Conservation (phyloP, 2,113 vertebrate species). For the Isichthys henryi region DNA sequence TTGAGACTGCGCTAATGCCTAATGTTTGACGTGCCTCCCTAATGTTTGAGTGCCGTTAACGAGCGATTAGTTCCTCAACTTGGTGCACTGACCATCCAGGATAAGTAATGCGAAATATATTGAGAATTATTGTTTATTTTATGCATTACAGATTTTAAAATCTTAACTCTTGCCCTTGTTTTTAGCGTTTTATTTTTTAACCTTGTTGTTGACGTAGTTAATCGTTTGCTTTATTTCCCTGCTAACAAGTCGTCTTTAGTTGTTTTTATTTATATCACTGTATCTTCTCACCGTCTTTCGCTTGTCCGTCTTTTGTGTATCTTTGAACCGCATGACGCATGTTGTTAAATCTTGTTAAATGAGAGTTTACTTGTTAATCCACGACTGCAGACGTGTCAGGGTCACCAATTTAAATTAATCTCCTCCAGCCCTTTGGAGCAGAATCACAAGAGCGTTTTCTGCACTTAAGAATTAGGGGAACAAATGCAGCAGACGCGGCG, state of each 20-base stretch:
- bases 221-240: neutral
- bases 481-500: neutral
- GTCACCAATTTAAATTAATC: conserved; percentile 5
- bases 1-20: neutral
- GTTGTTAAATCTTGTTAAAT: neutral
- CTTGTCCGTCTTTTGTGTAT: neutral
- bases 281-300: neutral
- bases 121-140: neutral
- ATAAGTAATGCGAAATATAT: neutral
- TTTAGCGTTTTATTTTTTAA: neutral
- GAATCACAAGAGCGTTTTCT: neutral
- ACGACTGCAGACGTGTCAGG: neutral
- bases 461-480: neutral
- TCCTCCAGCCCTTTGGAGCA: neutral
- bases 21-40: neutral
- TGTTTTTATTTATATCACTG: neutral
- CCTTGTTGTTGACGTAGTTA: neutral
- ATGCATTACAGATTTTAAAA: neutral
- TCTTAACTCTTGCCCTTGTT: neutral
- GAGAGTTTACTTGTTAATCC: conserved; percentile 1
- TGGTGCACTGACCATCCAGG: neutral
- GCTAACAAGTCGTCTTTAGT: neutral
- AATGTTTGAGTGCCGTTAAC: neutral
- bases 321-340: neutral
- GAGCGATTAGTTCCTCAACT: neutral